Evolutionary conservation across 2,797 vertebrate species (phyloP), one percentile per base, ranked within the genome.

Genomic region (Pteropus rufus): DNA sequence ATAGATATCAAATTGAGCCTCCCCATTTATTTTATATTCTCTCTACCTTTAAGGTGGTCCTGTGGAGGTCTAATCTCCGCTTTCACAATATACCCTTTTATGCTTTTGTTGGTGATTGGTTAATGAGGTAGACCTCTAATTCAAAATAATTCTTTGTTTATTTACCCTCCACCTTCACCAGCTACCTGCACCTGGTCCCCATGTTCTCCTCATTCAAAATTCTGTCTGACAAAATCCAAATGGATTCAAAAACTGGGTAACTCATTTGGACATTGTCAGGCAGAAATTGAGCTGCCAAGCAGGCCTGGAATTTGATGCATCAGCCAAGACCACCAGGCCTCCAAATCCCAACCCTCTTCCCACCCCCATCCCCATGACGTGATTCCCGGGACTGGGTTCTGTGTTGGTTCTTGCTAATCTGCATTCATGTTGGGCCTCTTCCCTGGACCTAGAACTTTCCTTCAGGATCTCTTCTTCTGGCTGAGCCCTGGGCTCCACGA

Each of bases 401-500:
- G 16, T 6, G 29, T 31, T 54, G 31, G 58, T 46, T 92, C 81
- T 49, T 31, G 70, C 49, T 58, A 24, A 19, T 23, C 2, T 21
- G n/a, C 39, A 29, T 90, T 49, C 4, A 0, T 5, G n/a, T 64
- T 21, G 39, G 60, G 24, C 19, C 11, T 56, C 49, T 29, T 75
- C 34, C 92, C 56, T 79, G 77, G 49, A 93, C n/a, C 52, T 36
- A n/a, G 39, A 92, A 36, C 8, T 89, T 76, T 89, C 52, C 54
- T 86, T 77, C 14, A 23, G 44, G 19, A 49, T 18, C 34, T 52
- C 15, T 60, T 52, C 52, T 69, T 49, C 67, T 21, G 41, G 65
- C 65, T 24, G 31, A 49, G 67, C 31, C 67, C 89, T 58, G 24
- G 36, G 52, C 64, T 95, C 77, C 92, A 39, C 0, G 46, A 24